phyloP scores from a whole-genome alignment of 2,113 vertebrate species.

The Monopterus albus region DNA sequence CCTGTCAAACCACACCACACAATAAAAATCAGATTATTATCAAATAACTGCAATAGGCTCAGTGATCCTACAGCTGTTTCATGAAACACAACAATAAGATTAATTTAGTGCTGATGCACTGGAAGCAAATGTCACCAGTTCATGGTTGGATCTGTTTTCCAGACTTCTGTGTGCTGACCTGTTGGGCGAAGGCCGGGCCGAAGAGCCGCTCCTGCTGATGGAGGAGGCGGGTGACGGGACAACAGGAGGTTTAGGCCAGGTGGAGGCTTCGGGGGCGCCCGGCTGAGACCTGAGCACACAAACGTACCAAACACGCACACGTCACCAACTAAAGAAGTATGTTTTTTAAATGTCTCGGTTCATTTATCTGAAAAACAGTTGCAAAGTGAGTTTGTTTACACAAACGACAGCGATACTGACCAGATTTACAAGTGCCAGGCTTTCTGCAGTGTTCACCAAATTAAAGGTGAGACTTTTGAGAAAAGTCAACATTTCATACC shows the following conservation, averaged over 20 bases:
- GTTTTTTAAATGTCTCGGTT: too few species aligned
- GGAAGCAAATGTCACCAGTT: too few species aligned
- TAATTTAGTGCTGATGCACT: too few species aligned
- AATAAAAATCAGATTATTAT: background rate
- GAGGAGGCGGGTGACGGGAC: conserved; percentile 57
- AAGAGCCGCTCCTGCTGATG: conserved; percentile 77
- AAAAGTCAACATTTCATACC: too few species aligned
- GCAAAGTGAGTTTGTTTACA: too few species aligned
- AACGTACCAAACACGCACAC: background rate
- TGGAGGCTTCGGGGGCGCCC: conserved; percentile 34
- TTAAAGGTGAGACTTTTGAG: too few species aligned
- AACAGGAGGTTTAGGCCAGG: conserved; percentile 83
- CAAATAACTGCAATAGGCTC: background rate
- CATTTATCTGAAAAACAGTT: too few species aligned
- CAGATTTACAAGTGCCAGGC: too few species aligned
- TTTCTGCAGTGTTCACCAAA: too few species aligned
- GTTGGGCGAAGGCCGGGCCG: conserved; percentile 11
- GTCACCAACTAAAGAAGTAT: too few species aligned
- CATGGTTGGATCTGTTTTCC: background rate
- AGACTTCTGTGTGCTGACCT: conserved; percentile 22
- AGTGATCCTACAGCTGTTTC: background rate
- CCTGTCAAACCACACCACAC: conserved; percentile 56
- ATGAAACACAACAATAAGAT: too few species aligned
- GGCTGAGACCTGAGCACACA: conserved; percentile 28
- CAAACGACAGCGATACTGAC: too few species aligned